phyloP scores from a whole-genome alignment of 1,140 invertebrate species.

The Heliconius melpomene region DNA sequence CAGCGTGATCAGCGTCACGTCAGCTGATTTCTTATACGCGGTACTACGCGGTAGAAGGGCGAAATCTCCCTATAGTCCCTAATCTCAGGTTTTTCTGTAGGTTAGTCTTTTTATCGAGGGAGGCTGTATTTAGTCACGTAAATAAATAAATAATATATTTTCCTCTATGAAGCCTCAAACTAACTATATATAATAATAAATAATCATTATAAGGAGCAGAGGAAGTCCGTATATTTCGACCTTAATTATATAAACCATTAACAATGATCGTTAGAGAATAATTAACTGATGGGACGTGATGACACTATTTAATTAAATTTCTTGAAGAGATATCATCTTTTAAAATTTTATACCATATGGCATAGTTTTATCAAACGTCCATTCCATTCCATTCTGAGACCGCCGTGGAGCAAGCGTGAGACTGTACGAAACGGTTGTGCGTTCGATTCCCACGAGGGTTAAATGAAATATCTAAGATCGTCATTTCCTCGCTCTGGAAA shows the following conservation, averaged over 20 bases:
- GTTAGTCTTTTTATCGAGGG: no score
- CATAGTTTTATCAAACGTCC: background rate
- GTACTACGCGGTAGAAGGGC: no score
- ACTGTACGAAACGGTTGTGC: background rate
- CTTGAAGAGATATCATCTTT: background rate
- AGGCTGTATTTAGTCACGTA: no score
- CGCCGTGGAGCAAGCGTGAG: background rate
- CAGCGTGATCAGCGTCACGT: no score
- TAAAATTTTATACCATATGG: background rate
- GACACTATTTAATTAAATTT: background rate
- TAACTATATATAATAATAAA: background rate
- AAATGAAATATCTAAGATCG: no score
- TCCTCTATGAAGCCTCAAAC: background rate
- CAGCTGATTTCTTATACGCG: no score
- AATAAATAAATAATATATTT: background rate
- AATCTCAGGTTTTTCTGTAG: no score
- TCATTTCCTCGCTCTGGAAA: no score
- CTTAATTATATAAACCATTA: slow-evolving; percentile 16
- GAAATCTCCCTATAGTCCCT: no score
- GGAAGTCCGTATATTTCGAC: slow-evolving; percentile 1
- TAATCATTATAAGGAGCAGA: slow-evolving; percentile 11
- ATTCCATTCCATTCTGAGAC: no score
- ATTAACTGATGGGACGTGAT: slow-evolving; percentile 18
- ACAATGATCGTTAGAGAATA: background rate
- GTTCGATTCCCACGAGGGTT: background rate